Percentiles rank a stretch among this genome's conserved stretches.
Evolutionary conservation across 2,113 vertebrate genomes (phyloP).

Genomic region (Malurus melanocephalus): DNA sequence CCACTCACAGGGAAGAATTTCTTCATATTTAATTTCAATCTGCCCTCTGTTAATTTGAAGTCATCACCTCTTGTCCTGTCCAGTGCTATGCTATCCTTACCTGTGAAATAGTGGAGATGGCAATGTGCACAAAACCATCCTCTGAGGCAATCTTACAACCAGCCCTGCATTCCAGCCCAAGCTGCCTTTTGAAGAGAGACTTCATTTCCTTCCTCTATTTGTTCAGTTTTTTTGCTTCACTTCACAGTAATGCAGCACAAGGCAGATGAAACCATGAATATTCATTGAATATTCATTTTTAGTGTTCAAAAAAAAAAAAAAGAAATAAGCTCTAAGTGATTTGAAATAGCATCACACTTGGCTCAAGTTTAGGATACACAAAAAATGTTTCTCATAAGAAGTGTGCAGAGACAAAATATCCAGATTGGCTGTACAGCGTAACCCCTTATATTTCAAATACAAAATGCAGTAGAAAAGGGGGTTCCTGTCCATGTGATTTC

Average conservation of each 20-base stretch:
- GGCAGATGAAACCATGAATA: background rate
- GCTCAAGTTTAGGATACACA: background rate
- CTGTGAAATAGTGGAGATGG: accelerated
- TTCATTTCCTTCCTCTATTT: background rate
- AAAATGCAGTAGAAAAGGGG: background rate
- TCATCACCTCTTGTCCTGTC: background rate
- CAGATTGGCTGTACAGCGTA: background rate
- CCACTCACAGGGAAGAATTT: background rate
- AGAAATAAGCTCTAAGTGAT: background rate
- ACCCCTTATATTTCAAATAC: accelerated
- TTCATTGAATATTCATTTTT: background rate
- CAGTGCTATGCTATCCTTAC: background rate
- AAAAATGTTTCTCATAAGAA: background rate
- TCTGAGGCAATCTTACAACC: background rate
- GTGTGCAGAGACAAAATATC: background rate
- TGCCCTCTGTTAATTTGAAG: background rate
- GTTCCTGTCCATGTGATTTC: background rate
- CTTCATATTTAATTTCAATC: background rate
- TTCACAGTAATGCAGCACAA: background rate
- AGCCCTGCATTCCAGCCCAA: background rate
- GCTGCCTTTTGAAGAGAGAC: background rate
- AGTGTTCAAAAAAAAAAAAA: background rate
- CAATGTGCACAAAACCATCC: background rate
- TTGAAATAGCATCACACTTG: background rate
- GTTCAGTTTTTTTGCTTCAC: background rate